A percentile compares a stretch with the other conserved stretches of the same genome.
Evolutionary conservation across 2,113 vertebrate species (phyloP).

Genomic region (Choloepus hoffmanni): DNA sequence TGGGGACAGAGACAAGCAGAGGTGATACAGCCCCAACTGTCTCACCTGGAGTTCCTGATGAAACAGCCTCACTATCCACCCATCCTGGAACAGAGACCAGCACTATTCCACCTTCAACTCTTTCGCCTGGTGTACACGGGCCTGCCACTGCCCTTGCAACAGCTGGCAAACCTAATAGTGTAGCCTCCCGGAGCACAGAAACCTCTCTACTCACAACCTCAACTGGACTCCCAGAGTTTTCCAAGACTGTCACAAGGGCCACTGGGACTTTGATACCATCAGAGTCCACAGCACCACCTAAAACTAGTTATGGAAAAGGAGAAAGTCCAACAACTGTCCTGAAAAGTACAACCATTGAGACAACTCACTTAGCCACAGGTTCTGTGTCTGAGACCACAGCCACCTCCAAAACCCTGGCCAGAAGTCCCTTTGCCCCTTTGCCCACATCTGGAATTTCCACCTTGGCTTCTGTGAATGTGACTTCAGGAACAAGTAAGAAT

Average conservation of each 20-base stretch:
- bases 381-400: background rate
- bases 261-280: background rate
- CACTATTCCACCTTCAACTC: no score
- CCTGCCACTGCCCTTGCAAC: background rate
- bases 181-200: background rate
- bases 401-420: background rate
- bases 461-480: background rate
- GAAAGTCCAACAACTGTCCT: background rate
- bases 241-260: background rate
- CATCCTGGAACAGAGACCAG: background rate
- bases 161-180: background rate
- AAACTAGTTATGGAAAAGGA: background rate
- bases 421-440: background rate
- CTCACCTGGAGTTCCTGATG: background rate
- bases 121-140: background rate
- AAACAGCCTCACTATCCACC: background rate
- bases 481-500: constrained; percentile 71
- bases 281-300: background rate
- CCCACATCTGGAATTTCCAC: background rate
- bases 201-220: background rate
- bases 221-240: background rate
- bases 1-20: background rate
- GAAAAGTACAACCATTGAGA: background rate
- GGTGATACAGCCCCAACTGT: no score
- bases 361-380: background rate